phyloP scores from a whole-genome alignment of 2,113 vertebrate genomes.

The Otis tarda region DNA sequence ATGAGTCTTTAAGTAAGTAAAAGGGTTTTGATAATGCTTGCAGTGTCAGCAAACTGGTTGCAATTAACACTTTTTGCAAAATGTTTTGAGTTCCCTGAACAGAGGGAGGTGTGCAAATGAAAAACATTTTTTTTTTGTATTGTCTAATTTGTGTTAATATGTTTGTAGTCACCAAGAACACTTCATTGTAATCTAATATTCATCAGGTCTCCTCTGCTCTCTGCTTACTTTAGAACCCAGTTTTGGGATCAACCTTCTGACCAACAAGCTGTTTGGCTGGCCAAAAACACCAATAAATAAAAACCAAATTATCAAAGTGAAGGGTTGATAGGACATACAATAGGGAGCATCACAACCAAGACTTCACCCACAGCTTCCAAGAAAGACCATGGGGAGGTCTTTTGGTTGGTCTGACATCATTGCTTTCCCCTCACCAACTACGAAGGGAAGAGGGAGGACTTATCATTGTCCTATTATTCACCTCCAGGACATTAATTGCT shows the following conservation, averaged over 20 bases:
- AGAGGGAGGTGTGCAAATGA: background rate
- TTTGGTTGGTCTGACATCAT: background rate
- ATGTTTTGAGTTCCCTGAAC: background rate
- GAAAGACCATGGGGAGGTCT: background rate
- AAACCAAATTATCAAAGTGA: background rate
- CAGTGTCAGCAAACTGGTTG: background rate
- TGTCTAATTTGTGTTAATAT: background rate
- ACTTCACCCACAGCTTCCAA: background rate
- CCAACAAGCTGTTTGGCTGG: background rate
- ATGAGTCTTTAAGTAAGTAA: background rate
- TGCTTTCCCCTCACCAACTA: background rate
- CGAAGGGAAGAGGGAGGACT: background rate
- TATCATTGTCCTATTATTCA: background rate
- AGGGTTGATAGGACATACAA: background rate
- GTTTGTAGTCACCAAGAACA: background rate
- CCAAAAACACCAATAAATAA: background rate
- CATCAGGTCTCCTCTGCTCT: background rate
- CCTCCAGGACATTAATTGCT: background rate
- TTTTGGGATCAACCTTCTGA: background rate
- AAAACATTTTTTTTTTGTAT: background rate
- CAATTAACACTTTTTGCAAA: too few species aligned
- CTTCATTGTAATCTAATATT: background rate
- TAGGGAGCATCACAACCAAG: background rate
- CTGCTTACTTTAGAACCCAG: background rate
- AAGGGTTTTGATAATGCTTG: background rate